Percentiles rank a stretch among this genome's conserved stretches.
Conservation (phyloP, 2,797 vertebrate species). For the Otolemur crassicaudatus region DNA sequence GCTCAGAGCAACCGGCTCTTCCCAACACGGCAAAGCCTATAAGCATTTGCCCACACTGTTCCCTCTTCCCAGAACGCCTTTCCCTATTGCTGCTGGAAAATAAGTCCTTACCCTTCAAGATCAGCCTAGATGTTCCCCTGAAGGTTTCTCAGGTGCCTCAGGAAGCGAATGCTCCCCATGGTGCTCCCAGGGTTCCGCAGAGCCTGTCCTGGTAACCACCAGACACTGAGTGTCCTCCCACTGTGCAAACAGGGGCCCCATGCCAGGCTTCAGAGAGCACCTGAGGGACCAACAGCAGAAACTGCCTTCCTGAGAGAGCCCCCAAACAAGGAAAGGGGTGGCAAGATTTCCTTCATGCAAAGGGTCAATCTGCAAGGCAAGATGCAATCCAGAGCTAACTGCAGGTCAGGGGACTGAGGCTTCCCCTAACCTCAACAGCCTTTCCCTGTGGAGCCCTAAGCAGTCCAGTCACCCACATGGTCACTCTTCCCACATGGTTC, state of each 20-base stretch:
- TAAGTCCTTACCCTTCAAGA: rapidly evolving
- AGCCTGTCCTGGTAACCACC: not conserved
- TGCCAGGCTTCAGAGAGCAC: rapidly evolving
- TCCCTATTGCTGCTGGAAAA: too few species aligned
- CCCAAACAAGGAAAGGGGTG: not conserved
- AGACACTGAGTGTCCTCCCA: not conserved
- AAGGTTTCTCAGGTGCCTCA: not conserved
- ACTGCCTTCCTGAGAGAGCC: not conserved
- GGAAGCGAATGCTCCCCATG: not conserved
- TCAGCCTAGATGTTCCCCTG: rapidly evolving
- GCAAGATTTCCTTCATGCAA: too few species aligned
- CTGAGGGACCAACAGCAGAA: rapidly evolving
- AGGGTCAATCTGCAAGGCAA: not conserved
- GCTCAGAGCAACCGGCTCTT: rapidly evolving
- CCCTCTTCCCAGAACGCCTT: not conserved
- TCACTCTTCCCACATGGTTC: not conserved
- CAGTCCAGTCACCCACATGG: rapidly evolving
- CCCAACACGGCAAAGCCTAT: not conserved
- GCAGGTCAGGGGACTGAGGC: not conserved
- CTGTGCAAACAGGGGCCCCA: not conserved
- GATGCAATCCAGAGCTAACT: not conserved
- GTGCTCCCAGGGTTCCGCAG: rapidly evolving
- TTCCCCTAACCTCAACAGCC: rapidly evolving
- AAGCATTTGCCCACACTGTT: rapidly evolving
- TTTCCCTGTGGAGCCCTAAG: not conserved